Evolutionary conservation across 2,888 invertebrate species (phyloP).

Genomic region (Norana najaformis): DNA sequence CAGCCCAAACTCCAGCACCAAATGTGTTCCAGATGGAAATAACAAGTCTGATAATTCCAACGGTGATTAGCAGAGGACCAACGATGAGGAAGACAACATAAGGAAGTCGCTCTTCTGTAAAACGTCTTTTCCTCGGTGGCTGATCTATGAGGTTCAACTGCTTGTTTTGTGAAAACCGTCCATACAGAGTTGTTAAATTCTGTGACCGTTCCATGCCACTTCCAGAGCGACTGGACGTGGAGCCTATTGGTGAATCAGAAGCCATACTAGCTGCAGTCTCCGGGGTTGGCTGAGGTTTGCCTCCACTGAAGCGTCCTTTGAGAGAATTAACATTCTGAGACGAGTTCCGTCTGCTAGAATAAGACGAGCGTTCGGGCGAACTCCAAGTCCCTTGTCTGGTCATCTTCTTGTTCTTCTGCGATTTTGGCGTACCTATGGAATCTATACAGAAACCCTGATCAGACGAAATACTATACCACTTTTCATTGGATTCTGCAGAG

Average conservation of each 20-base stretch:
- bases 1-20: conserved; percentile 31
- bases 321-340: conserved; percentile 9
- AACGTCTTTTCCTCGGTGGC: neutral
- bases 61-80: conserved; percentile 25
- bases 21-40: conserved; percentile 30
- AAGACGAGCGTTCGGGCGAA: neutral
- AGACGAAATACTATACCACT: conserved; percentile 1
- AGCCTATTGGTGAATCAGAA: neutral
- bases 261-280: neutral
- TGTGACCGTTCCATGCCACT: neutral
- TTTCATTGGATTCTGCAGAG: neutral
- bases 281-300: neutral
- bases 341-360: neutral
- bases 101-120: conserved; percentile 33
- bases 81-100: conserved; percentile 31
- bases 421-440: neutral
- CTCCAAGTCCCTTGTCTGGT: neutral
- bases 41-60: conserved; percentile 28
- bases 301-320: conserved; percentile 16
- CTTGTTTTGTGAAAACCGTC: neutral
- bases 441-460: conserved; percentile 19
- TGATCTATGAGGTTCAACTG: neutral
- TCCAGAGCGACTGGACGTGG: conserved; percentile 7
- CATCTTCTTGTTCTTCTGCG: neutral
- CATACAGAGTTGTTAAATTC: neutral